Base-by-base conservation (phyloP, 92 coral and sea anemone species). In the Phenganax stokvisi region DNA sequence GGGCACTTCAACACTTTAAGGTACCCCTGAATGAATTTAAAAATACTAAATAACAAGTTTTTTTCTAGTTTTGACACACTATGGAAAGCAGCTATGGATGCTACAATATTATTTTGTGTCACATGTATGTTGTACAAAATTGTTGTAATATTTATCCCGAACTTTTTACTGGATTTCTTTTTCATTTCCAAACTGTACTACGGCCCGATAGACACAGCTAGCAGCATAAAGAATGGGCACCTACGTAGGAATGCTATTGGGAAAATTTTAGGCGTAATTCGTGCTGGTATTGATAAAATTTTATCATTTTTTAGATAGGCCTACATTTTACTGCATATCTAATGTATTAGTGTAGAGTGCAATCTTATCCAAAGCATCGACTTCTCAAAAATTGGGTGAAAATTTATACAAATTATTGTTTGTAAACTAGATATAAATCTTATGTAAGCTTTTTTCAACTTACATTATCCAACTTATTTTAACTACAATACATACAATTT, bases 121-220 rank as follows among this genome's bases (percentile, higher is more conserved):
- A 92, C 90, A 81, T 91, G 94, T 9, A 30, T 84, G n/a, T 67
- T 91, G 27, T 91, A 93, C 30, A 73, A 89, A 44, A 65, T 85
- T 17, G 63, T 89, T 2, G 90, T 92, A 89, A 84, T 78, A 9
- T 30, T 91, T 75, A 54, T 89, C 51, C 98, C 98, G 13, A 31
- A 85, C 0, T 87, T 93, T 66, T 37, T 93, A 30, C 80, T 87
- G 44, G 88, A 93, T 69, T 72, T 91, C 29, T 80, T 90, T 72
- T 93, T 93, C 90, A 89, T 89, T 83, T 89, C 90, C 88, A 85
- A 91, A 88, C 66, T 93, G 75, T 84, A 85, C 77, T 79, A 87
- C 56, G 90, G 94, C 15, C 98, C 98, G 15, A 53, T 88, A 53
- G 81, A 92, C 85, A 96, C 92, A 3, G 92, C 97, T 90, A 85